Evolutionary conservation across 2,797 vertebrate genomes (phyloP), one percentile per base, ranked within the genome.

Genomic region (Cynodonichthys magdalenae): DNA sequence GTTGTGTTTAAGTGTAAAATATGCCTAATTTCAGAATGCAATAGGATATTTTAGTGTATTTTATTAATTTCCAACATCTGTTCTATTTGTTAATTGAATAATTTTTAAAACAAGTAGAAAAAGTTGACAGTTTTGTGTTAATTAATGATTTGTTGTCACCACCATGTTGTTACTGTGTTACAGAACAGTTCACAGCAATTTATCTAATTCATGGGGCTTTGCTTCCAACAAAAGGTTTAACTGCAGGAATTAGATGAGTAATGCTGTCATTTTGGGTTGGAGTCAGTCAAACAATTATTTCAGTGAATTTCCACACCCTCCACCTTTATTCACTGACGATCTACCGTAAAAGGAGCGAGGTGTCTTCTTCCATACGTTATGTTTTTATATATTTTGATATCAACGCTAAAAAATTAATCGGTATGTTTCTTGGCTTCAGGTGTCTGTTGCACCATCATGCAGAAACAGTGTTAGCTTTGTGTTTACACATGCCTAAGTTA

Each of bases 231-330:
- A 66, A 67, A 53, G 1, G 1, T 57, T 58, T 39, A 56, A 34
- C 59, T 71, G 52, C 56, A 53, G 67, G 69, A 77, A 76, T 67
- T 60, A 42, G 70, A 47, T 75, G 77, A 86, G 54, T 67, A 77
- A 80, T 78, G 59, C 60, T 81, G 69, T 72, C 77, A 71, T 78
- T 71, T 76, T 50, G n/a, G 36, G 57, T 79, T 65, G 53, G 49
- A 67, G 24, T 74, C 56, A 39, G 11, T 39, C 36, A 39, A 14
- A 39, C 36, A 39, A 39, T 39, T 12, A 11, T 12, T 39, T 39
- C 12, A 78, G 85, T 86, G 84, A 59, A 86, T 88, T 85, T 86
- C 86, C 81, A 83, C 56, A 45, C 67, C 50, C 44, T 59, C 63
- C 49, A 53, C 49, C 75, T 63, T 51, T 68, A 74, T 63, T 61